Evolutionary conservation across 1,140 invertebrate species (phyloP).

Genomic region (Zaprionus tsacasi): DNA sequence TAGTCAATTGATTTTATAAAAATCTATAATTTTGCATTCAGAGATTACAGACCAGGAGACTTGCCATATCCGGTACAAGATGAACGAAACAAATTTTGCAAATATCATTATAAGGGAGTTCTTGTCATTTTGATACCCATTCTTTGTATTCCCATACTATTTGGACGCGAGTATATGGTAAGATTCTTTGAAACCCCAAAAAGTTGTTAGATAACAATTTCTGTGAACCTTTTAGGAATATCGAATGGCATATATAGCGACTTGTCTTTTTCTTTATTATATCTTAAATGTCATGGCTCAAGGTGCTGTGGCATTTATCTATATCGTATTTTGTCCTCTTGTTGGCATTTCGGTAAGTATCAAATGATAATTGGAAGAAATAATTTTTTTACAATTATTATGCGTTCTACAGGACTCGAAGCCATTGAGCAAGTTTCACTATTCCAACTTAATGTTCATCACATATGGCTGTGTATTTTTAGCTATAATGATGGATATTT

Average conservation of each 20-base stretch:
- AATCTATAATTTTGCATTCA: neutral
- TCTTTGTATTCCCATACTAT: conserved; percentile 39
- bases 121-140: conserved; percentile 50
- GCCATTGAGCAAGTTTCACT: conserved; percentile 20
- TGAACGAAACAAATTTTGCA: conserved; percentile 49
- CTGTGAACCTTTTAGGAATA: conserved; percentile 17
- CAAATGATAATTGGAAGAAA: neutral
- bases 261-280: conserved; percentile 48
- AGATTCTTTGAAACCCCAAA: neutral
- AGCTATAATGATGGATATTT: conserved; percentile 53
- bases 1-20: neutral
- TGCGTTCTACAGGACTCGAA: conserved; percentile 21
- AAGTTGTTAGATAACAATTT: neutral
- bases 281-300: conserved; percentile 54
- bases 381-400: neutral
- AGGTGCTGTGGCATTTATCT: conserved; percentile 55
- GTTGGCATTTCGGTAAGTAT: conserved; percentile 37
- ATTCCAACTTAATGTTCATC: conserved; percentile 47
- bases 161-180: neutral
- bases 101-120: conserved; percentile 61
- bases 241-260: conserved; percentile 44
- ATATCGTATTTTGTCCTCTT: conserved; percentile 43
- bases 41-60: conserved; percentile 53
- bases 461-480: conserved; percentile 30
- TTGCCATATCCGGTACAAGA: conserved; percentile 39